Evolutionary conservation across 2,888 invertebrate genomes (phyloP).

Genomic region (Thysanoteuthis rhombus): DNA sequence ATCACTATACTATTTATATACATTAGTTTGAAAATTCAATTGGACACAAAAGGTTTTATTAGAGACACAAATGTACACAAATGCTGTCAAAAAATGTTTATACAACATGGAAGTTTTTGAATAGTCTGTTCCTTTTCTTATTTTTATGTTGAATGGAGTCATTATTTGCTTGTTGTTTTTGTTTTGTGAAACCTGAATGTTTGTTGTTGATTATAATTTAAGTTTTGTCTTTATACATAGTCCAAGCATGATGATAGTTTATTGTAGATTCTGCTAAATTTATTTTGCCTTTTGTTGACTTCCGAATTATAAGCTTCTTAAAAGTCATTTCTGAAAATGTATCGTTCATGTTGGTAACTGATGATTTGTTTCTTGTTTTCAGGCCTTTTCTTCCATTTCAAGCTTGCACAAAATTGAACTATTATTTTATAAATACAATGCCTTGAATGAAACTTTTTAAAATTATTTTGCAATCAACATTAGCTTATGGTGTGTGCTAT

Average conservation of each 20-base stretch:
- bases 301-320: background rate
- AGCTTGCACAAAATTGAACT: background rate
- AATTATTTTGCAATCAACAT: background rate
- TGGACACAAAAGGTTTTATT: no score
- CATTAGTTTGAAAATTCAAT: no score
- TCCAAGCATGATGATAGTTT: no score
- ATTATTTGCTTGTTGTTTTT: background rate
- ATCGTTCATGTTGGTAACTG: background rate
- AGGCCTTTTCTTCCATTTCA: background rate
- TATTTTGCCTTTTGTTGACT: background rate
- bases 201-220: background rate
- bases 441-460: background rate
- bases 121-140: no score
- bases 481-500: background rate
- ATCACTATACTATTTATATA: no score
- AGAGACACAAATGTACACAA: no score
- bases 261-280: background rate
- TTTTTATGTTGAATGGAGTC: background rate
- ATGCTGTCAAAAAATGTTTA: no score
- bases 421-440: background rate
- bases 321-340: background rate
- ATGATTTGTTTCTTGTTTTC: background rate
- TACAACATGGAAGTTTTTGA: background rate
- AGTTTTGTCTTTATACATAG: background rate
- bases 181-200: background rate